phyloP scores from a whole-genome alignment of 2,113 vertebrate genomes.

The Microtus montanus region DNA sequence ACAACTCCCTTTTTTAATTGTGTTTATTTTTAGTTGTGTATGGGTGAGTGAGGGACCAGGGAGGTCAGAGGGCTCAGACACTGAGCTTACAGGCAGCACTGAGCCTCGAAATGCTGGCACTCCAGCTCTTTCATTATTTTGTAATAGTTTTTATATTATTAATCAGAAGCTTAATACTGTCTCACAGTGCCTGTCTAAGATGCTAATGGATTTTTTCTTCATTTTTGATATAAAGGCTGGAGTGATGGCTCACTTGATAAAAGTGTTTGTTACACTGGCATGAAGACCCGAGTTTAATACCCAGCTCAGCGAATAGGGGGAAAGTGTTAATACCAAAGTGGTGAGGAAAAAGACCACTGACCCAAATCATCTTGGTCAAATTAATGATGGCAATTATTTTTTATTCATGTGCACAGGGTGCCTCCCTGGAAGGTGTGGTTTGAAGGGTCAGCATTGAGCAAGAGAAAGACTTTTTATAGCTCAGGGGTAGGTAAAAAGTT shows the following conservation, averaged over 20 bases:
- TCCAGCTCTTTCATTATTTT: neutral
- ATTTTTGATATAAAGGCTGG: neutral
- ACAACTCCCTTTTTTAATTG: neutral
- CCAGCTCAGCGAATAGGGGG: neutral
- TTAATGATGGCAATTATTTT: neutral
- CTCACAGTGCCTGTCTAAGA: neutral
- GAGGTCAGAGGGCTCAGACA: neutral
- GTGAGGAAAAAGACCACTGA: neutral
- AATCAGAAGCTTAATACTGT: neutral
- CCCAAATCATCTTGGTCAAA: neutral
- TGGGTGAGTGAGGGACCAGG: neutral
- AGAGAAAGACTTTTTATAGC: neutral
- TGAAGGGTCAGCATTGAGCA: neutral
- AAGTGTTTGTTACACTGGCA: neutral
- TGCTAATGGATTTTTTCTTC: neutral
- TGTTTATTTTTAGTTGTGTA: neutral
- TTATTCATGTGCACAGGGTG: neutral
- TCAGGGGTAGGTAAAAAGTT: neutral
- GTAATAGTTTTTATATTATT: neutral
- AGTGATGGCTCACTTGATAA: no score
- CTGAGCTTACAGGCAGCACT: neutral
- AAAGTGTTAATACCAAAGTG: neutral
- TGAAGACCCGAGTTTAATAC: neutral
- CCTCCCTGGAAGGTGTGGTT: neutral
- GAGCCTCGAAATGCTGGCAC: no score